Conservation (phyloP, 2,113 vertebrate genomes). For the Falcunculus frontatus region DNA sequence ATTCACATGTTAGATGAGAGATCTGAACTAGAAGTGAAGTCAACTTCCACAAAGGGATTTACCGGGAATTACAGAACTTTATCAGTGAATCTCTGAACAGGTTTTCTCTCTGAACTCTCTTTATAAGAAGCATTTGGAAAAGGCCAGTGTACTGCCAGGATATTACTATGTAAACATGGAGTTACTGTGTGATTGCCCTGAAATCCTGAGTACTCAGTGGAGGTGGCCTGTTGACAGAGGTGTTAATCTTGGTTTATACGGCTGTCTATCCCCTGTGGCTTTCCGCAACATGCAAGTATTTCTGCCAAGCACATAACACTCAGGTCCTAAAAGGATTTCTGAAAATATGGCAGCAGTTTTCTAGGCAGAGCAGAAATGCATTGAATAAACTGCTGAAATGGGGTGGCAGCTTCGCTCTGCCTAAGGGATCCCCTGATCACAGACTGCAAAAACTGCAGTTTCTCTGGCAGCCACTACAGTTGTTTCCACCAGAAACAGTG, state of each 20-base stretch:
- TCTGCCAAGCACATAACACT: neutral
- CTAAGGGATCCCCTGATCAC: neutral
- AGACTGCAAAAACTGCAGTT: neutral
- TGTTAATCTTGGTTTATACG: neutral
- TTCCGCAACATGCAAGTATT: accelerated
- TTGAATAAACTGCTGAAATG: neutral
- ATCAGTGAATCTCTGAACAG: neutral
- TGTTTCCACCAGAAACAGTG: neutral
- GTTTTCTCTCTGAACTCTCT: neutral
- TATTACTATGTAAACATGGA: neutral
- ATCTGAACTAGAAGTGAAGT: neutral
- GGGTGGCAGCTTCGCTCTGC: neutral
- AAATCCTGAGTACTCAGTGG: neutral
- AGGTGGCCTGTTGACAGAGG: neutral
- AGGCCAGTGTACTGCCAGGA: neutral
- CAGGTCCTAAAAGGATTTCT: neutral
- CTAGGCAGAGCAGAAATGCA: neutral
- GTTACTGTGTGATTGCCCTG: neutral
- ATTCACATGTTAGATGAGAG: neutral
- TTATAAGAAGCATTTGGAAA: neutral
- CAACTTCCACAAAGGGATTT: neutral
- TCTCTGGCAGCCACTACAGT: neutral
- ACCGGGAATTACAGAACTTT: neutral
- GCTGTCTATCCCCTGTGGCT: neutral
- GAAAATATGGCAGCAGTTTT: neutral